phyloP scores from a whole-genome alignment of 2,888 invertebrate genomes.

The Tenthredo scrophulariae region DNA sequence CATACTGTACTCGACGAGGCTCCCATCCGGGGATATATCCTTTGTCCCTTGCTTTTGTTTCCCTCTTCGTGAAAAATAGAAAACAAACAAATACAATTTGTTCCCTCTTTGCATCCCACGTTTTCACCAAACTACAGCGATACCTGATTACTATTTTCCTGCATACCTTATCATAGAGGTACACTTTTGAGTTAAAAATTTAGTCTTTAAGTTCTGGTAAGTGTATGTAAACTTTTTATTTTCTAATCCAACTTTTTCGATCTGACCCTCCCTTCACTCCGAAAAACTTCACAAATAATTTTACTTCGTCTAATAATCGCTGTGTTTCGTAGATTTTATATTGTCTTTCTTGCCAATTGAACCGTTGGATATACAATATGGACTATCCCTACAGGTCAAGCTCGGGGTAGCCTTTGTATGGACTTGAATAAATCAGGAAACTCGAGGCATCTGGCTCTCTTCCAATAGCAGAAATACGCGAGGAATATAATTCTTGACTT shows the following conservation, averaged over 20 bases:
- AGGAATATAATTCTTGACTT: neutral
- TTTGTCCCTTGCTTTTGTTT: conserved; percentile 54
- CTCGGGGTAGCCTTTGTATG: neutral
- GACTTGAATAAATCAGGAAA: neutral
- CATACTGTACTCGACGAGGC: conserved; percentile 53
- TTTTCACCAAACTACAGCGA: neutral
- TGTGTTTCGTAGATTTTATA: neutral
- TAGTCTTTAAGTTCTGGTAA: neutral
- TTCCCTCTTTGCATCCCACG: conserved; percentile 20
- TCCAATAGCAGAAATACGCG: neutral
- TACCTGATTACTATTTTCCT: conserved; percentile 24
- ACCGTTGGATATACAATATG: neutral
- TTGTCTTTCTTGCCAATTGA: neutral
- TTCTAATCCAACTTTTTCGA: neutral
- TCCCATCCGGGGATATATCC: conserved; percentile 54
- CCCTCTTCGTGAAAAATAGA: conserved; percentile 35
- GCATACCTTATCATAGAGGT: neutral
- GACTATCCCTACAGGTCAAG: neutral
- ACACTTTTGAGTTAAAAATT: neutral
- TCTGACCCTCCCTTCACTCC: neutral
- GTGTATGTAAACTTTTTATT: neutral
- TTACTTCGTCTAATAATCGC: neutral
- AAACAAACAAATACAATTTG: conserved; percentile 40
- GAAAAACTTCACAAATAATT: neutral
- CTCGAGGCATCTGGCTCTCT: neutral